phyloP scores from a whole-genome alignment of 2,888 invertebrate genomes.

The Tolmerus cingulatus region DNA sequence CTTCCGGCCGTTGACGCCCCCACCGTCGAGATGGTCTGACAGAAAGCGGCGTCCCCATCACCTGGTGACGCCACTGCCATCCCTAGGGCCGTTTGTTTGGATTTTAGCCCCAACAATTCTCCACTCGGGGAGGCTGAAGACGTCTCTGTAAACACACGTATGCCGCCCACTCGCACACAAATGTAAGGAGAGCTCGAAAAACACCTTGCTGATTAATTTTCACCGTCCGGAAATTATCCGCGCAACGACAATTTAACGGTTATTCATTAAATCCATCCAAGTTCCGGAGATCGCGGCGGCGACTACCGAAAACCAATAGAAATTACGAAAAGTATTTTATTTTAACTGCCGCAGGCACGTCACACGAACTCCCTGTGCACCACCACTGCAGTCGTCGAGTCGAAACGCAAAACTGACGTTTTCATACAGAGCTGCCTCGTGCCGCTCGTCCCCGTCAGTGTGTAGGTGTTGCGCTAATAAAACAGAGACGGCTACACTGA shows the following conservation, averaged over 20 bases:
- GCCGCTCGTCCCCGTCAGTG: background rate
- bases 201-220: background rate
- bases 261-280: background rate
- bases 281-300: background rate
- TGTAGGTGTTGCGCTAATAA: background rate
- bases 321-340: background rate
- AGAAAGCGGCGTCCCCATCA: slow-evolving; percentile 52
- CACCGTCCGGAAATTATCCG: background rate
- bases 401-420: background rate
- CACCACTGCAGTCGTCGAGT: background rate
- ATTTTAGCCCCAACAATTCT: background rate
- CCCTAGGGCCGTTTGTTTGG: slow-evolving; percentile 29
- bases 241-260: background rate
- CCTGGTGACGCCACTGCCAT: slow-evolving; percentile 52
- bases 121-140: background rate
- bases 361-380: background rate
- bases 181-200: background rate
- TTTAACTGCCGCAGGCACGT: background rate
- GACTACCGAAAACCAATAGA: background rate
- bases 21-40: slow-evolving; percentile 46
- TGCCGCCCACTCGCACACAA: background rate
- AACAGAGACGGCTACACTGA: background rate
- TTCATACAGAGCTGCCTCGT: slow-evolving; percentile 6
- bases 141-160: background rate
- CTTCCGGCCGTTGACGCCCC: slow-evolving; percentile 46